Conservation (phyloP, 2,888 invertebrate species). For the Aporophyla nigra region DNA sequence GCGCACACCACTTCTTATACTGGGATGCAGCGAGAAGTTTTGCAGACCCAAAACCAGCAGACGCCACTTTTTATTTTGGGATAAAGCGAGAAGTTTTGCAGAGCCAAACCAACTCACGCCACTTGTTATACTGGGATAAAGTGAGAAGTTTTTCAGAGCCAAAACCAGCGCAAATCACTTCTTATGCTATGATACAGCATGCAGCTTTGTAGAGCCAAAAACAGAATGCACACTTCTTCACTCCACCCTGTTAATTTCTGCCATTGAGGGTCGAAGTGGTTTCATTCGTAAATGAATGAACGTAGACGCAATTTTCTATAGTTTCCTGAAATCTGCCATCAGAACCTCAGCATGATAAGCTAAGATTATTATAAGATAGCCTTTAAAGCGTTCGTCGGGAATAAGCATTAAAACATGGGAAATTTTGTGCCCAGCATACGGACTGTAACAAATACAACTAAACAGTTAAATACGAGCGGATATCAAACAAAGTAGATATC, state of each 20-base stretch:
- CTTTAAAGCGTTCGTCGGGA: neutral
- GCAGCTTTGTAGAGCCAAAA: neutral
- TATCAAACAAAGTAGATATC: neutral
- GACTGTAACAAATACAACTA: too few species aligned
- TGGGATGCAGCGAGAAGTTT: neutral
- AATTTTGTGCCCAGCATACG: too few species aligned
- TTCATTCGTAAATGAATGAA: neutral
- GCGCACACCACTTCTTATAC: neutral
- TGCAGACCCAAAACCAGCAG: neutral
- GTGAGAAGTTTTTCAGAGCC: neutral
- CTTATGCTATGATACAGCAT: neutral
- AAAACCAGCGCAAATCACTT: neutral
- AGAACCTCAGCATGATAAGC: too few species aligned
- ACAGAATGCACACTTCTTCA: neutral
- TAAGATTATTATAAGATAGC: neutral
- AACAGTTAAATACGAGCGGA: neutral
- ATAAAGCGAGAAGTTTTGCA: neutral
- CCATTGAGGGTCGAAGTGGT: neutral
- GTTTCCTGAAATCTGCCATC: neutral
- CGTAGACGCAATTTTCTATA: neutral
- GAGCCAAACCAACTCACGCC: neutral
- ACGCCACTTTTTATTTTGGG: neutral
- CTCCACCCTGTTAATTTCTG: neutral
- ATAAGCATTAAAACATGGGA: neutral
- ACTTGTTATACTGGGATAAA: neutral